Evolutionary conservation across 2,888 invertebrate genomes (phyloP).

Genomic region (Drosophila antonietae): DNA sequence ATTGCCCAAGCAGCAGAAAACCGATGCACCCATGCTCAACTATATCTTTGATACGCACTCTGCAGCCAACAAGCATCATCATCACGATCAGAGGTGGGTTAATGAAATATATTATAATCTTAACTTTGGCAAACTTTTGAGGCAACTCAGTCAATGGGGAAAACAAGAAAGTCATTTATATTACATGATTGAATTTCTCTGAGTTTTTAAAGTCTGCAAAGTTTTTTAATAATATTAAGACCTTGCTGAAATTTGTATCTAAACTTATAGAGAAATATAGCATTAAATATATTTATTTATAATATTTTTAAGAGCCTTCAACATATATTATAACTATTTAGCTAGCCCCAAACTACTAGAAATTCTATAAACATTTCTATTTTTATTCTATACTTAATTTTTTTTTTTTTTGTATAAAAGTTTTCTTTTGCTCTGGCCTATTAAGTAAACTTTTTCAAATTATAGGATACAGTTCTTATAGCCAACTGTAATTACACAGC

Average conservation of each 20-base stretch:
- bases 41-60: slow-evolving; percentile 90
- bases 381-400: not conserved
- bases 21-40: slow-evolving; percentile 90
- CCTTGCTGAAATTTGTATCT: not conserved
- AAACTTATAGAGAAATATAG: not conserved
- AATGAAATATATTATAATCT: not conserved
- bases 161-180: not conserved
- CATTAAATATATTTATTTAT: not conserved
- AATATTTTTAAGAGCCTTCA: not conserved
- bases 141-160: not conserved
- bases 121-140: not conserved
- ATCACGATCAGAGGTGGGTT: slow-evolving; percentile 87
- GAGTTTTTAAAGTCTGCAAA: not conserved
- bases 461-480: not conserved
- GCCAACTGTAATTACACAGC: slow-evolving; percentile 1
- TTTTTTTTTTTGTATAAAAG: not conserved
- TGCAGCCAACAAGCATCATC: slow-evolving; percentile 89
- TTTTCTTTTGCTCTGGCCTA: not conserved
- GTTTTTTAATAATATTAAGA: not conserved
- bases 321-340: no score
- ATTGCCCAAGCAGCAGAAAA: slow-evolving; percentile 85
- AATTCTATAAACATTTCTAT: not conserved
- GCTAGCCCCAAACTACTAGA: no score
- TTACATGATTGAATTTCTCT: not conserved
- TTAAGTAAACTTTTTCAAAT: not conserved